Evolutionary conservation across 92 coral and sea anemone species (phyloP).

Genomic region (Paramuricea clavata): DNA sequence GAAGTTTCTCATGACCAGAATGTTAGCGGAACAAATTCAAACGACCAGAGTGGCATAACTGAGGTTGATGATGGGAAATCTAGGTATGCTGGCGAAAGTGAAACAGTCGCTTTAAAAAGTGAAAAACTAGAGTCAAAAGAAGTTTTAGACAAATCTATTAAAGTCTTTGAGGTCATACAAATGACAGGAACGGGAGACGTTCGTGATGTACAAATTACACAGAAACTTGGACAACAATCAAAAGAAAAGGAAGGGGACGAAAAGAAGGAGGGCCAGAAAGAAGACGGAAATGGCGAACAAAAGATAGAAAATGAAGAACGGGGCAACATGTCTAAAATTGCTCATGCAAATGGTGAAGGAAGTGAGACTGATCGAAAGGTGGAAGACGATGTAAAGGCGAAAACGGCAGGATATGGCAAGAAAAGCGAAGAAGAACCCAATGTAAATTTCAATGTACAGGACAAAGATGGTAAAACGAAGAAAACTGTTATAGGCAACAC

Average conservation of each 20-base stretch:
- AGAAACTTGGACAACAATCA: background rate
- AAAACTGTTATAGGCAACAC: background rate
- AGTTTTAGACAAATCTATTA: background rate
- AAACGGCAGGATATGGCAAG: background rate
- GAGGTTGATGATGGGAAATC: background rate
- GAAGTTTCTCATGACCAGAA: background rate
- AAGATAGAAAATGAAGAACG: no score
- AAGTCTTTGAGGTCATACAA: background rate
- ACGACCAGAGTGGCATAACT: background rate
- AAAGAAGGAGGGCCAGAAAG: no score
- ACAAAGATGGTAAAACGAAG: background rate
- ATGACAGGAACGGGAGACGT: background rate
- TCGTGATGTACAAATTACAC: background rate
- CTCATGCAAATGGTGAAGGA: no score
- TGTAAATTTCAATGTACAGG: background rate
- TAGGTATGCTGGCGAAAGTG: background rate
- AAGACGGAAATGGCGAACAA: no score
- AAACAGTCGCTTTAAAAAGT: no score
- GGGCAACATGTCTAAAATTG: background rate
- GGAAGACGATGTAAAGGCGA: background rate
- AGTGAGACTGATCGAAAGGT: background rate
- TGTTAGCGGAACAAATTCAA: background rate
- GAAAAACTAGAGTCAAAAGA: background rate
- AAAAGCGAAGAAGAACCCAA: background rate
- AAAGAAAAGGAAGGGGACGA: no score